Conservation (phyloP, 2,797 vertebrate genomes). For the Melanotaenia pygmaea region DNA sequence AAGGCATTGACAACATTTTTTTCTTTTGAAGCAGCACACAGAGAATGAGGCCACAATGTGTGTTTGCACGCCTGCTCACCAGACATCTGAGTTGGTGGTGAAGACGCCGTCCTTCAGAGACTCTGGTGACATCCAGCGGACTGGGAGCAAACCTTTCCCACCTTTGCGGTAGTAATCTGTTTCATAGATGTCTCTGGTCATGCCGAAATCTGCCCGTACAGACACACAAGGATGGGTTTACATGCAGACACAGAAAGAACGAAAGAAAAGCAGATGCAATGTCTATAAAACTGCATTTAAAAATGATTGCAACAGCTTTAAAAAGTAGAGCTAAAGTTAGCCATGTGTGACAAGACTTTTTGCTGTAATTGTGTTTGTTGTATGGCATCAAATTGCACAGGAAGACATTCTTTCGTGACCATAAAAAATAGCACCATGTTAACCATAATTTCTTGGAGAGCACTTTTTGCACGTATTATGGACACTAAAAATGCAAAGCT, state of each 20-base stretch:
- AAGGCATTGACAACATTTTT: background rate
- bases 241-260: background rate
- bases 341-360: background rate
- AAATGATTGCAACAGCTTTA: background rate
- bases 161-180: slow-evolving; percentile 99
- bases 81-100: slow-evolving; percentile 97
- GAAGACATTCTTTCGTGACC: slow-evolving; percentile 24
- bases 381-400: slow-evolving; percentile 12
- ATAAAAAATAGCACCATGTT: slow-evolving; percentile 1
- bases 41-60: background rate
- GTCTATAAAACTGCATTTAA: background rate
- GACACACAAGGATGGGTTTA: background rate
- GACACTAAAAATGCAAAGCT: slow-evolving; percentile 9
- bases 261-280: slow-evolving; percentile 3
- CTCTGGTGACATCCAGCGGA: slow-evolving; percentile 99
- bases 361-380: slow-evolving; percentile 4
- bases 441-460: slow-evolving; percentile 6
- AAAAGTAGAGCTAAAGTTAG: background rate
- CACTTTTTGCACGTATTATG: background rate
- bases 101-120: slow-evolving; percentile 98
- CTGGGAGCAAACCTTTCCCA: slow-evolving; percentile 95
- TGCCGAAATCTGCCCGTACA: slow-evolving; percentile 91
- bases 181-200: slow-evolving; percentile 99
- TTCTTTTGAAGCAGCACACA: background rate
- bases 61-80: slow-evolving; percentile 79